Evolutionary conservation across 1,140 invertebrate species (phyloP), one percentile per base, ranked within the genome.

Genomic region (Diorhabda elongata): DNA sequence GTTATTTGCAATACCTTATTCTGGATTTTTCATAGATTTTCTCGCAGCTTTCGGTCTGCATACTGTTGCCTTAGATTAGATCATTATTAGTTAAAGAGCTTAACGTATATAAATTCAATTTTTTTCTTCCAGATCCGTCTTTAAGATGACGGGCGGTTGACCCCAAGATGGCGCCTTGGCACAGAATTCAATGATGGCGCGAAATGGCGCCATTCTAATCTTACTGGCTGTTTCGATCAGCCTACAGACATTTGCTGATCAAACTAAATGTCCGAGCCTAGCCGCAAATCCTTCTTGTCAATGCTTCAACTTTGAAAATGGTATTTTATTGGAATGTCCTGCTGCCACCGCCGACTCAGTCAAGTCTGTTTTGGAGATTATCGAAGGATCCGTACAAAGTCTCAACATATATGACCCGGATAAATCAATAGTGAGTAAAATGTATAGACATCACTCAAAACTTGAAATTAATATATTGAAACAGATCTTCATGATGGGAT

Each of bases 301-400:
- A 1, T 96, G 94, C 82, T 95, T 95, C 84, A 92, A 92, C 82
- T 93, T 95, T 79, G 92, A 95, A 80, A 92, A 95, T 83, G 93
- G 92, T 44, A 85, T 96, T 63, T 94, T 93, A 82, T 84, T 96
- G 72, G 93, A 97, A 82, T 97, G 94, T 79, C 91, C 93, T 11
- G 91, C 88, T 66, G 90, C 90, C 4, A 89, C 89, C n/a, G 78
- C 81, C 3, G 74, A 82, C 42, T 84, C 84, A 9, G 73, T 85
- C 63, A 82, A 80, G 57, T 75, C 81, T 8, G 83, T 84, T 2
- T 71, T 85, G 44, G 80, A 87, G 79, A 75, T 84, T 80, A 74
- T 88, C 78, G 80, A 84, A 77, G 85, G 86, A 62, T 85, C 86
- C 6, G 89, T 96, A 58, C 92, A 95, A 77, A 95, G 92, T 43